A percentile compares a stretch with the other conserved stretches of the same genome.
These are phyloP conservation scores for Elegia similella DNA, from an alignment of 2,888 invertebrate genomes.

Conservation along the genomic window DNA sequence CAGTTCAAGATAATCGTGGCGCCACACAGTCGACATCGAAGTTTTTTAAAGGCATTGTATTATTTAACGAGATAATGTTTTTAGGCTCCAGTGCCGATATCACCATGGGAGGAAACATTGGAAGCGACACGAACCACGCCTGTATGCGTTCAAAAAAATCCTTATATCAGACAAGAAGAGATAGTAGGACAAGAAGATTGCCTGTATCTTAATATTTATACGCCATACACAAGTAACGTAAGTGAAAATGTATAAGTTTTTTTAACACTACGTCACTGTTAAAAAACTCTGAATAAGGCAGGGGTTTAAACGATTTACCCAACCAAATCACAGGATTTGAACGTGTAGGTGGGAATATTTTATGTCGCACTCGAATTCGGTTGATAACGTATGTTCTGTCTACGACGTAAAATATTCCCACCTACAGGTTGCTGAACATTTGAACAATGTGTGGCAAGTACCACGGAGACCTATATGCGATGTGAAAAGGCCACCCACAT, in stretches of 20 bases:
- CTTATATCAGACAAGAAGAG: constrained; percentile 83
- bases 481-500: no score
- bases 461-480: no score
- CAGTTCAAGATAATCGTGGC: not conserved
- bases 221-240: constrained; percentile 64
- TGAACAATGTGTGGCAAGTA: no score
- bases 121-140: constrained; percentile 85
- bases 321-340: no score
- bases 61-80: not conserved
- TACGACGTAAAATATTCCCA: no score
- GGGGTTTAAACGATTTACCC: no score
- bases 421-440: no score
- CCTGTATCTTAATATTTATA: constrained; percentile 88
- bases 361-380: no score
- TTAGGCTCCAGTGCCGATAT: constrained; percentile 84
- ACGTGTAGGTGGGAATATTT: no score
- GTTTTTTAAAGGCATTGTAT: not conserved
- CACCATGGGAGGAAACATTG: constrained; percentile 83
- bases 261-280: no score
- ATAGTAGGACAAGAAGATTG: constrained; percentile 91
- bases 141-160: constrained; percentile 89
- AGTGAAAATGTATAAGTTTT: not conserved
- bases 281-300: no score
- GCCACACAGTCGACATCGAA: not conserved
- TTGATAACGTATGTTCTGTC: no score